Evolutionary conservation across 2,113 vertebrate species (phyloP).

Genomic region (Nibea albiflora): DNA sequence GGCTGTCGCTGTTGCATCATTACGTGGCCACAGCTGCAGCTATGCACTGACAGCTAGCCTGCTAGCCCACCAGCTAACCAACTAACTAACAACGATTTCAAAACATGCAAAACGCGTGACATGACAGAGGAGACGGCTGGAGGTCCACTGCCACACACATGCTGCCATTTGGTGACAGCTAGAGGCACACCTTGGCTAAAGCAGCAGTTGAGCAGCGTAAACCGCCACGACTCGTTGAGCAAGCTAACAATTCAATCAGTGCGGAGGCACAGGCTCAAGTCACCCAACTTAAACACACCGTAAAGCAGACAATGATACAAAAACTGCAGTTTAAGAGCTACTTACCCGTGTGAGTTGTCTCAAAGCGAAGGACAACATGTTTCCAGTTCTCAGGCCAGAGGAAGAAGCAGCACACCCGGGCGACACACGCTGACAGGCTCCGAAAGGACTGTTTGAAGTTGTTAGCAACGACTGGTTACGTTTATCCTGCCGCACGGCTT

Average conservation of each 20-base stretch:
- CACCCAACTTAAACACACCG: neutral
- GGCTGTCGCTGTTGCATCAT: slow-evolving; percentile 80
- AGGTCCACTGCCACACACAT: neutral
- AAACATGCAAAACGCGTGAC: neutral
- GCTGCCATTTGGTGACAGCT: neutral
- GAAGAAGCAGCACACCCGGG: slow-evolving; percentile 29
- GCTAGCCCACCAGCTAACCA: slow-evolving; percentile 40
- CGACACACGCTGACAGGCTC: slow-evolving; percentile 24
- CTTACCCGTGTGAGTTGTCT: slow-evolving; percentile 79
- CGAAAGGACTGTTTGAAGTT: slow-evolving; percentile 19
- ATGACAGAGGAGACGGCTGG: neutral
- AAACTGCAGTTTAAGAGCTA: neutral
- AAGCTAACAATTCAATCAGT: slow-evolving; percentile 16
- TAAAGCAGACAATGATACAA: neutral
- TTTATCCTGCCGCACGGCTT: slow-evolving; percentile 9
- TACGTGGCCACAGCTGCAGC: slow-evolving; percentile 36
- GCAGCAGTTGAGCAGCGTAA: neutral
- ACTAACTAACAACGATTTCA: neutral
- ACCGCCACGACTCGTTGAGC: neutral
- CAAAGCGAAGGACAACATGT: slow-evolving; percentile 80
- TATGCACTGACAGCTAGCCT: slow-evolving; percentile 10
- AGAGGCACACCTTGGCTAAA: neutral
- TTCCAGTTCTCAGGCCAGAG: slow-evolving; percentile 46
- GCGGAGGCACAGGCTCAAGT: neutral
- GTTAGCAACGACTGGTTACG: slow-evolving; percentile 29